A percentile compares a stretch with the other conserved stretches of the same genome.
phyloP scores from a whole-genome alignment of 2,888 invertebrate species.

The Pristionchus mayeri region DNA sequence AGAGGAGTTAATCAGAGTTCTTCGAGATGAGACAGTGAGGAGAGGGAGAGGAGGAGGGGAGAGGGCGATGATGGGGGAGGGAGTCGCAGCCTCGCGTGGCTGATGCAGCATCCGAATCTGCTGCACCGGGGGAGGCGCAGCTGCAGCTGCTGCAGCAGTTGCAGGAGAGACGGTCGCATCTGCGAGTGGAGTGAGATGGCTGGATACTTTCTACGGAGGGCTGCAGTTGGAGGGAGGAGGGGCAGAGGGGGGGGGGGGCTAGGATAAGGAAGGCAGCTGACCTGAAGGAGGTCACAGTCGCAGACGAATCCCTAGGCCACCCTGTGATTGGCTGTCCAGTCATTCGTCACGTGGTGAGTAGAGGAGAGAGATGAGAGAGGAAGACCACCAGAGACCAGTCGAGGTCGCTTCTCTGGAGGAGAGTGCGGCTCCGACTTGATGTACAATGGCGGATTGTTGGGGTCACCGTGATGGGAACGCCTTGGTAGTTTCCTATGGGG shows the following conservation, averaged over 20 bases:
- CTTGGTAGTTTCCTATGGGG: conserved; percentile 34
- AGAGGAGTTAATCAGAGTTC: too few species aligned
- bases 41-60: conserved; percentile 20
- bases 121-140: not conserved
- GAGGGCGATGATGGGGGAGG: conserved; percentile 43
- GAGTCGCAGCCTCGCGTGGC: not conserved
- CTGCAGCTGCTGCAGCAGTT: conserved; percentile 26
- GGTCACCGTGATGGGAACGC: conserved; percentile 43
- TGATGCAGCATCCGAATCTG: not conserved
- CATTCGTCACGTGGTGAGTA: not conserved
- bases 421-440: conserved; percentile 72
- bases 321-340: conserved; percentile 45
- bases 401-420: conserved; percentile 72
- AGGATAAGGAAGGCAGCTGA: not conserved
- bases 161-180: too few species aligned
- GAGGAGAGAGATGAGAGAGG: conserved; percentile 28
- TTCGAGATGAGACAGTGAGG: too few species aligned
- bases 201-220: not conserved
- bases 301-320: conserved; percentile 49
- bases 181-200: not conserved
- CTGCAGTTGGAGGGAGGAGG: not conserved
- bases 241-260: too few species aligned
- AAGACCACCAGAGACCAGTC: conserved; percentile 66
- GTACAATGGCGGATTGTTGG: conserved; percentile 59
- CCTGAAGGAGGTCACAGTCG: conserved; percentile 22